Base-by-base conservation (phyloP, 2,888 invertebrate genomes). In the Coenonympha arcania region DNA sequence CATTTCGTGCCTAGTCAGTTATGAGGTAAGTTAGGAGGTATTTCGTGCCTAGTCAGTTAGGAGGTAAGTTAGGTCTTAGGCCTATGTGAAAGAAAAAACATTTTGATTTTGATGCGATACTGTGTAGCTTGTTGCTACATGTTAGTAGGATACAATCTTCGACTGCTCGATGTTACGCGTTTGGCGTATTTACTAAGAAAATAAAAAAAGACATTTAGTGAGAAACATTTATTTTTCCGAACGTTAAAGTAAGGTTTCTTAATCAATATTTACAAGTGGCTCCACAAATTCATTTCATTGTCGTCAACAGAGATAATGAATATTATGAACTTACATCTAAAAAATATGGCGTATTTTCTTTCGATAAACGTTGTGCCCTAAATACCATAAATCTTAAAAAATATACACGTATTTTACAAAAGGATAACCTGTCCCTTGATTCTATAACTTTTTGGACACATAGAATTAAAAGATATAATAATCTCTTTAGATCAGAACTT, bases 221-320 rank as follows among this genome's bases (percentile, higher is more conserved):
- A 52, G 52, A 56, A 54, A 52, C 37, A 48, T 59, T 57, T 57
- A 57, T 57, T 57, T 55, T 55, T 50, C 43, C 55, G 54, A 57
- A 57, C 50, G 55, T 57, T 56, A 58, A 53, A 56, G 48, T 39
- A 15, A 5, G 13, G 3, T 39, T 16, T 15, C 15, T 39, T 24
- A 39, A 51, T 54, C 51, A 58, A 58, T 60, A 58, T 60, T 56
- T 58, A 57, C 56, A 59, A 57, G 42, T 43, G 51, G 42, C 49
- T 48, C 36, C 41, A 48, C 45, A 56, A 50, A 42, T 56, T 53
- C 37, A 56, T 50, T 48, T 45, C 34, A 40, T 40, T 40, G 47
- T 26, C 44, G 42, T n/a, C 48, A 50, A 48, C 39, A 51, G 45
- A 13, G 34, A 33, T 46, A 39, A 39, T 47, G 37, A 45, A 45